Evolutionary conservation across 1,140 invertebrate genomes (phyloP).

Genomic region (Mercenaria mercenaria): DNA sequence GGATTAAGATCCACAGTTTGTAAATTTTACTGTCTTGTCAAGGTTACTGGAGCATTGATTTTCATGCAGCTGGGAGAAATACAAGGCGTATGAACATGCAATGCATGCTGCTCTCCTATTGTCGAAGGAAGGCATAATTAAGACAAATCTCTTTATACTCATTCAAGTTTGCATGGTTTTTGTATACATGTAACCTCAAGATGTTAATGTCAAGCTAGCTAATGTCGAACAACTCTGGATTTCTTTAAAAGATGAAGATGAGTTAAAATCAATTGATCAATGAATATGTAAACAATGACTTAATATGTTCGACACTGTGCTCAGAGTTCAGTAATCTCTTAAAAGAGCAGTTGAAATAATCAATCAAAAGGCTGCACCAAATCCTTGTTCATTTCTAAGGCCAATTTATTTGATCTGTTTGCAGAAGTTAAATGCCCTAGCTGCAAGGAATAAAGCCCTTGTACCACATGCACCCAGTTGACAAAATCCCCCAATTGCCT

Average conservation of each 20-base stretch:
- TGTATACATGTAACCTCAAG: background rate
- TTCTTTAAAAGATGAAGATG: no score
- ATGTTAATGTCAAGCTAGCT: background rate
- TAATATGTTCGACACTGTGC: no score
- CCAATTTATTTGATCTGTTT: no score
- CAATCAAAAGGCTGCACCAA: background rate
- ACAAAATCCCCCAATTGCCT: no score
- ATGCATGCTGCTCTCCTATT: background rate
- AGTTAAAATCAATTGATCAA: no score
- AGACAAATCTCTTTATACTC: constrained; percentile 3
- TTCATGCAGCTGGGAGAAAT: background rate
- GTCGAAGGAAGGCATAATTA: background rate
- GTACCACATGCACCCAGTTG: no score
- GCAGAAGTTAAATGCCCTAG: no score
- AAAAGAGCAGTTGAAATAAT: background rate
- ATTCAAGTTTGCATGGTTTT: background rate
- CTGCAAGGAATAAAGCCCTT: no score
- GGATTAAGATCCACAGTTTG: constrained; percentile 9
- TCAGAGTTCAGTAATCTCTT: no score
- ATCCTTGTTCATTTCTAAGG: no score
- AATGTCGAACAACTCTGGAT: no score
- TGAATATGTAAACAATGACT: no score
- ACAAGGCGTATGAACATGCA: constrained; percentile 10
- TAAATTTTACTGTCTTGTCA: constrained; percentile 23
- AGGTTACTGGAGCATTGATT: constrained; percentile 29